phyloP scores from a whole-genome alignment of 2,797 vertebrate genomes.

The Melanotaenia trifasciata region DNA sequence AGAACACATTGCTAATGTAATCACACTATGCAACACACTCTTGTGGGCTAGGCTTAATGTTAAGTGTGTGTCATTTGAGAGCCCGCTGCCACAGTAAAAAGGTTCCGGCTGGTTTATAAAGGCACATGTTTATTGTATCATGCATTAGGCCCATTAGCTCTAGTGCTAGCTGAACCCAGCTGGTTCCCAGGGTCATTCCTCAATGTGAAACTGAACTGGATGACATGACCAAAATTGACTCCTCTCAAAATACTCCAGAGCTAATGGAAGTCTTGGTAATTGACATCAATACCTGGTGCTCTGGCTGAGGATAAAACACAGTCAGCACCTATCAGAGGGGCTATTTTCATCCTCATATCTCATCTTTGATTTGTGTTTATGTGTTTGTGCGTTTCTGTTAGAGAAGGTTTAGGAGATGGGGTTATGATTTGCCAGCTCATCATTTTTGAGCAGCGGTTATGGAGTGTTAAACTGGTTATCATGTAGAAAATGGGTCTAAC shows the following conservation, averaged over 20 bases:
- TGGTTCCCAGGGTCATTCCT: constrained; percentile 70
- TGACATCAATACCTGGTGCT: constrained; percentile 73
- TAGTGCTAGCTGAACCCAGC: constrained; percentile 63
- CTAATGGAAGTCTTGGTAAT: constrained; percentile 74
- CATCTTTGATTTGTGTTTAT: constrained; percentile 60
- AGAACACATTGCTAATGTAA: constrained; percentile 79
- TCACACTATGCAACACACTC: constrained; percentile 70
- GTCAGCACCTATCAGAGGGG: constrained; percentile 53
- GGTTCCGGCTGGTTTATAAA: constrained; percentile 76
- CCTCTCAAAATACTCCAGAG: constrained; percentile 67
- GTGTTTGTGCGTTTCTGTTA: constrained; percentile 34
- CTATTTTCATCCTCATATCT: constrained; percentile 67
- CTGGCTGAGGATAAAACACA: constrained; percentile 36
- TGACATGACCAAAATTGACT: constrained; percentile 75
- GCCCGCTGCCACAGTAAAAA: constrained; percentile 66
- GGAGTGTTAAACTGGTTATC: constrained; percentile 16
- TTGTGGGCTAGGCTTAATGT: constrained; percentile 73
- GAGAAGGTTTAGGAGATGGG: background rate
- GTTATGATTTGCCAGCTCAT: constrained; percentile 19
- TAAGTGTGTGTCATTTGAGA: constrained; percentile 78
- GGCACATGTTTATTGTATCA: constrained; percentile 77
- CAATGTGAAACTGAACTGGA: constrained; percentile 74
- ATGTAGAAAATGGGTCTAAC: constrained; percentile 3
- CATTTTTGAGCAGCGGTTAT: constrained; percentile 7
- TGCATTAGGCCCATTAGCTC: constrained; percentile 76